These are phyloP conservation scores for Phyllostomus discolor DNA, from an alignment of 2,113 vertebrate genomes.

Conservation along the genomic window DNA sequence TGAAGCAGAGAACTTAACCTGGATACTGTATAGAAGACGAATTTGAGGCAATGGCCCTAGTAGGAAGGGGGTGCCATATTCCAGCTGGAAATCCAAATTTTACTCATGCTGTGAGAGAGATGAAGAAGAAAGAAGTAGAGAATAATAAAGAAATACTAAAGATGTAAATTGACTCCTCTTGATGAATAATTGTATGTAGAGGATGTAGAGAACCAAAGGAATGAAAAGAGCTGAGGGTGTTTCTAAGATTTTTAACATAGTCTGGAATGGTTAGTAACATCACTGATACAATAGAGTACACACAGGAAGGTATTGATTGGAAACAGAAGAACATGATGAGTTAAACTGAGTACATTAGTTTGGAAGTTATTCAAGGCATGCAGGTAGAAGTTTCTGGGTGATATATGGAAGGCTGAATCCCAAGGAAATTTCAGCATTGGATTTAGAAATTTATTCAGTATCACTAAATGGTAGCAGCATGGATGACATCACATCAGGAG, in stretches of 20 bases:
- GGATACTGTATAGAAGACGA: not conserved
- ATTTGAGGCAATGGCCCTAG: not conserved
- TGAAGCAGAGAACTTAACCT: not conserved
- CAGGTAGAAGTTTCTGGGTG: not conserved
- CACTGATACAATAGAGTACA: not conserved
- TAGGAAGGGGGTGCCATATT: not conserved
- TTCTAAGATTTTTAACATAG: not conserved
- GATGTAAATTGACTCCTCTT: not conserved
- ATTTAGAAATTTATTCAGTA: not conserved
- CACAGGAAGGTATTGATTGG: not conserved
- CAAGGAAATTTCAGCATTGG: not conserved
- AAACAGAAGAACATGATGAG: not conserved
- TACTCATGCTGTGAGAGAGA: not conserved
- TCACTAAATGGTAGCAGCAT: not conserved
- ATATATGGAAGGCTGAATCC: not conserved
- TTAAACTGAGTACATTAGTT: not conserved
- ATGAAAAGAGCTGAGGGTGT: not conserved
- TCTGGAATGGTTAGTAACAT: not conserved
- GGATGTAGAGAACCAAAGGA: not conserved
- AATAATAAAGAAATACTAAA: not conserved
- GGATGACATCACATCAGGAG: not conserved
- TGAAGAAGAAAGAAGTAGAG: not conserved
- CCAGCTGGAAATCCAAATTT: not conserved
- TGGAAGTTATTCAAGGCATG: not conserved
- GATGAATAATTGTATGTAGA: not conserved